These are phyloP conservation scores for Prolemur simus DNA, from an alignment of 2,113 vertebrate genomes.

Conservation along the genomic window DNA sequence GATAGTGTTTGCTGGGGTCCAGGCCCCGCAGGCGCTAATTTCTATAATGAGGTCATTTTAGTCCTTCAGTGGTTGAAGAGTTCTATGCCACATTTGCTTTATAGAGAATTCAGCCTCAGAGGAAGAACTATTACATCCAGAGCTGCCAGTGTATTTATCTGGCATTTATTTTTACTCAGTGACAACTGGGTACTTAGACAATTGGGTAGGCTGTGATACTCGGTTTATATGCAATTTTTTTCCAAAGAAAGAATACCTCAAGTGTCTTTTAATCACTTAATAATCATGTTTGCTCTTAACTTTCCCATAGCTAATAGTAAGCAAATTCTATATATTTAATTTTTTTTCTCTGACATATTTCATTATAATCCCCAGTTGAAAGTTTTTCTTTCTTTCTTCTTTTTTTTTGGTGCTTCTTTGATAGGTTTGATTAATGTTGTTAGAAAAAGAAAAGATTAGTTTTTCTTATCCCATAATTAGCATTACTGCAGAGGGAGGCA, in stretches of 20 bases:
- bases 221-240: not conserved
- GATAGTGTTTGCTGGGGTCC: not conserved
- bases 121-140: no score
- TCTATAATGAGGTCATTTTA: not conserved
- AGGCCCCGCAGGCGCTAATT: not conserved
- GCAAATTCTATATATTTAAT: not conserved
- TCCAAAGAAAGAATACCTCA: not conserved
- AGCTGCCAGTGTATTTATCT: not conserved
- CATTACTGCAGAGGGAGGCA: not conserved
- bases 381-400: not conserved
- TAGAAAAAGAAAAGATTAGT: conserved; percentile 53
- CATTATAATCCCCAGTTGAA: not conserved
- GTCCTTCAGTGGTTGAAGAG: not conserved
- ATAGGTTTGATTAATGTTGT: conserved; percentile 63
- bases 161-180: not conserved
- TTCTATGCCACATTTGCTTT: not conserved
- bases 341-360: conserved; percentile 41
- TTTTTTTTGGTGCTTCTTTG: not conserved
- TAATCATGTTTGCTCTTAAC: conserved; percentile 23
- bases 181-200: not conserved
- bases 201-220: not conserved
- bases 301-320: not conserved
- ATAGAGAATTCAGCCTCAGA: not conserved
- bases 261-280: conserved; percentile 39
- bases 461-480: conserved; percentile 34